Base-by-base conservation (phyloP, 2,888 invertebrate genomes). In the Vanessa cardui region DNA sequence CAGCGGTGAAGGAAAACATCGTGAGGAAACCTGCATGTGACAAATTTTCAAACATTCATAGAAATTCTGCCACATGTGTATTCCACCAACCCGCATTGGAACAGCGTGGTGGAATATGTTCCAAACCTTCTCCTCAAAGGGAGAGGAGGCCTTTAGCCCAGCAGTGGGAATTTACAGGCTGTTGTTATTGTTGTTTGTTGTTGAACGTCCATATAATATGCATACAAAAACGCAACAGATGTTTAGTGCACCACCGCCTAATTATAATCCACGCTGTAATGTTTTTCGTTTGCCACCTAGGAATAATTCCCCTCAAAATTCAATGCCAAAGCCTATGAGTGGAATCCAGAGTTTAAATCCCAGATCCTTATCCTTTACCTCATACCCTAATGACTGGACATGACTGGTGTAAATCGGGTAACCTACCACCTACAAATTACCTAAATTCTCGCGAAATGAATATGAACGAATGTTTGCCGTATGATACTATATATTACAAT, bases 401-500 rank as follows among this genome's bases (percentile, higher is more conserved):
- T 58, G 64, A 70, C 56, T 64, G 64, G 64, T 49, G 60, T 67
- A 62, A 54, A 59, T 59, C 20, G 6, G 68, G 69, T 12, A 71
- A 71, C 65, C 64, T 69, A 31, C 63, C 64, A 2, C 71, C 69
- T 6, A 64, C 31, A 39, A 66, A 73, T 54, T 73, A 70, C 49
- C 66, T 70, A 45, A 69, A 71, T 66, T 33, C 66, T 21, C 31
- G 68, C 3, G 73, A 73, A 46, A 58, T 73, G 50, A 67, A 71
- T 45, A 21, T 69, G 20, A 73, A 73, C 39, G 62, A 71, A 12
- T 69, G 21, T 56, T 44, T 16, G 58, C 20, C 58, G 12, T 58
- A 58, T 44, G 21, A 58, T 9, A 9, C 45, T 21, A 18, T 20
- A n/a, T 39, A 58, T 52, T 52, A 26, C 26, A 21, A 26, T 31